Conservation (phyloP, 2,113 vertebrate species). For the Lagopus leucura region DNA sequence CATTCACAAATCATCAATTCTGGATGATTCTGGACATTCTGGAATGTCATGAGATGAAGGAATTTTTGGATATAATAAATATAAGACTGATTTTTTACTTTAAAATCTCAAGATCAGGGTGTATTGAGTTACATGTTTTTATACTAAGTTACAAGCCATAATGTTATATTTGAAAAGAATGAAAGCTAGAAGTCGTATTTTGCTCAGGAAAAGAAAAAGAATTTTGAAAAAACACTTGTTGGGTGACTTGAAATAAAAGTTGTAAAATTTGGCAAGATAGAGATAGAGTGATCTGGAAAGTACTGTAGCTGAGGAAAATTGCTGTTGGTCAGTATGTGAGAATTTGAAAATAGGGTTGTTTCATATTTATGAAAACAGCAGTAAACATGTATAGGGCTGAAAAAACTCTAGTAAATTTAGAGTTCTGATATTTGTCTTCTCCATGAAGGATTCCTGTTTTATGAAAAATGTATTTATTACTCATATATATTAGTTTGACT, state of each 20-base stretch:
- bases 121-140: background rate
- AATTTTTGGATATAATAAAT: conserved; percentile 51
- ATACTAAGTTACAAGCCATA: background rate
- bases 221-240: conserved; percentile 31
- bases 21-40: background rate
- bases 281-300: conserved; percentile 35
- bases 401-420: background rate
- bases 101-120: background rate
- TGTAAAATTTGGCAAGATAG: conserved; percentile 12
- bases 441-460: background rate
- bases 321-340: background rate
- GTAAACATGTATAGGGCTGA: background rate
- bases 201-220: background rate
- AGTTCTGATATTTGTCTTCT: background rate
- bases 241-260: conserved; percentile 29
- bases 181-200: background rate
- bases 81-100: conserved; percentile 26
- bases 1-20: conserved; percentile 32
- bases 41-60: conserved; percentile 33
- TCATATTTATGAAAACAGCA: background rate
- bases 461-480: background rate
- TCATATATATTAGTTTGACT: background rate
- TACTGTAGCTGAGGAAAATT: conserved; percentile 18
- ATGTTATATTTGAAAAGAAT: conserved; percentile 54
- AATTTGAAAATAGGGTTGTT: conserved; percentile 24